These are phyloP conservation scores for Gambusia holbrooki DNA, from an alignment of 2,113 vertebrate species.

Conservation along the genomic window DNA sequence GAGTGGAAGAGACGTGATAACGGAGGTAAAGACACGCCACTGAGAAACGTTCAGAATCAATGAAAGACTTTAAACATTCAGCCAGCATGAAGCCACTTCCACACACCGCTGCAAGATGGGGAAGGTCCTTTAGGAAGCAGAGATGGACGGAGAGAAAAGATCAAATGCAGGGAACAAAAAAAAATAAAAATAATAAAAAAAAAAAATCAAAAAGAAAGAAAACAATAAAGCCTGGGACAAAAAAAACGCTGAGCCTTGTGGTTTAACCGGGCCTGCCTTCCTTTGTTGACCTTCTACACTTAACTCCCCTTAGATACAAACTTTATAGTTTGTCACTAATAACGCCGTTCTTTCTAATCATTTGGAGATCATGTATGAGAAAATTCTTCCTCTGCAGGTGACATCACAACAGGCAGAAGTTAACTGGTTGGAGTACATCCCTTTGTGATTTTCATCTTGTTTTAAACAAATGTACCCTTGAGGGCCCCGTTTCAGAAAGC, in stretches of 20 bases:
- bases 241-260: slow-evolving; percentile 34
- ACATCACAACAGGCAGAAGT: not conserved
- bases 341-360: not conserved
- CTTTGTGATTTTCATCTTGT: not conserved
- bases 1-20: slow-evolving; percentile 46
- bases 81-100: slow-evolving; percentile 50
- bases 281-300: slow-evolving; percentile 52
- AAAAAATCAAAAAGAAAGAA: not conserved
- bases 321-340: not conserved
- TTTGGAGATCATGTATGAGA: not conserved
- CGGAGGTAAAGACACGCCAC: slow-evolving; percentile 15
- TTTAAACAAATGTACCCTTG: not conserved
- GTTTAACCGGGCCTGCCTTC: slow-evolving; percentile 48
- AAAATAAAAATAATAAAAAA: slow-evolving; percentile 23
- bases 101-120: slow-evolving; percentile 65
- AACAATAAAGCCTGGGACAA: slow-evolving; percentile 54
- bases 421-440: not conserved
- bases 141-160: slow-evolving; percentile 59
- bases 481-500: too few species aligned
- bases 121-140: slow-evolving; percentile 53
- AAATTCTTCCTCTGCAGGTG: not conserved
- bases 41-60: slow-evolving; percentile 46
- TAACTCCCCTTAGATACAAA: not conserved
- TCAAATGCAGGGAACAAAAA: slow-evolving; percentile 38
- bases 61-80: slow-evolving; percentile 63